phyloP scores from a whole-genome alignment of 2,888 invertebrate species.

The Trissonchulus latispiculum region DNA sequence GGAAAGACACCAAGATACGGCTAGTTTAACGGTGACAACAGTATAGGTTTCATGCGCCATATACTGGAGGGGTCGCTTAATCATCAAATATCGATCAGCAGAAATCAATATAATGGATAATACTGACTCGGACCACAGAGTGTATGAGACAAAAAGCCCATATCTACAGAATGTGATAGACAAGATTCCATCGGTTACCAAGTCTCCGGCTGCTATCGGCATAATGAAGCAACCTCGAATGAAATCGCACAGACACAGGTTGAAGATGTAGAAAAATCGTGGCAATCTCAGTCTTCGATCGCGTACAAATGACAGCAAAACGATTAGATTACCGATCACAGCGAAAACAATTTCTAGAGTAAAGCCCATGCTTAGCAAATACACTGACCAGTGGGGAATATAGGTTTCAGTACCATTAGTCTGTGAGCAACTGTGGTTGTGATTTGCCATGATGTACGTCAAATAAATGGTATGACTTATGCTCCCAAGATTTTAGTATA shows the following conservation, averaged over 20 bases:
- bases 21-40: not conserved
- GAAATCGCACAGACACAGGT: not conserved
- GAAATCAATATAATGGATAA: not conserved
- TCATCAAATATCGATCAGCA: not conserved
- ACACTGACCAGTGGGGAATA: not conserved
- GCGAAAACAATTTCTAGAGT: not conserved
- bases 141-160: not conserved
- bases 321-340: not conserved
- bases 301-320: not conserved
- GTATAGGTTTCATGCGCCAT: not conserved
- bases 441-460: no score
- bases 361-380: not conserved
- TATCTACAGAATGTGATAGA: not conserved
- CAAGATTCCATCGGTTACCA: not conserved
- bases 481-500: no score
- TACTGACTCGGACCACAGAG: not conserved
- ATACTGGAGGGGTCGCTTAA: not conserved
- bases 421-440: no score
- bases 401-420: no score
- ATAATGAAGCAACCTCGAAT: not conserved
- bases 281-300: not conserved
- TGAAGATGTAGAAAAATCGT: not conserved
- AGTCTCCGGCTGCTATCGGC: not conserved
- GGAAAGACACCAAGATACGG: not conserved
- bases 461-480: no score